Evolutionary conservation across 2,888 invertebrate species (phyloP).

Genomic region (Melipona beecheii): DNA sequence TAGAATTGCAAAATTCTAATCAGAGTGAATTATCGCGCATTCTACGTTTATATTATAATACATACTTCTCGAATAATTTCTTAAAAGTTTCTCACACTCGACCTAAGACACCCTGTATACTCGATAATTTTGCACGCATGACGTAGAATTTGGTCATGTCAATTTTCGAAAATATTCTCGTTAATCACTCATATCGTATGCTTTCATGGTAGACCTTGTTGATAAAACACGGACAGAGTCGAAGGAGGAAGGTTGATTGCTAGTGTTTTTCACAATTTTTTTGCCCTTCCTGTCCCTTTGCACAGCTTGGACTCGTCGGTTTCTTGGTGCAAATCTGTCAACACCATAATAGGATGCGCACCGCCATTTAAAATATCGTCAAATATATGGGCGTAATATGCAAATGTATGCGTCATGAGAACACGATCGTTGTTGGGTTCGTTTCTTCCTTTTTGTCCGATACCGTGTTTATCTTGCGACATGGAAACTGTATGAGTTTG

Average conservation of each 20-base stretch:
- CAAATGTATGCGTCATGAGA: conserved; percentile 43
- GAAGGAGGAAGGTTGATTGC: conserved; percentile 38
- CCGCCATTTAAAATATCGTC: conserved; percentile 54
- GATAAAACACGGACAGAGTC: conserved; percentile 53
- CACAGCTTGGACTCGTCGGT: conserved; percentile 6
- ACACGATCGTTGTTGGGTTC: conserved; percentile 34
- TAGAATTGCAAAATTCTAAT: neutral
- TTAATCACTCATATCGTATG: conserved; percentile 61
- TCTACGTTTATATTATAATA: neutral
- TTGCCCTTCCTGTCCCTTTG: conserved; percentile 9
- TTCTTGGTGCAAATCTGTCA: conserved; percentile 54
- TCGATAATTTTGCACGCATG: conserved; percentile 1
- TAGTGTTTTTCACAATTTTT: conserved; percentile 29
- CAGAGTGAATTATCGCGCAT: neutral
- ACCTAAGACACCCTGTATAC: neutral
- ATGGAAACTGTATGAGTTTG: neutral
- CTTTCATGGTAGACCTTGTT: conserved; percentile 55
- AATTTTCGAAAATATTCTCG: conserved; percentile 58
- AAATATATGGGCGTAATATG: conserved; percentile 64
- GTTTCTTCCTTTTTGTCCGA: conserved; percentile 8
- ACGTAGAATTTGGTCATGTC: conserved; percentile 36
- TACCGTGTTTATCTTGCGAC: conserved; percentile 8
- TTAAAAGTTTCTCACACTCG: neutral
- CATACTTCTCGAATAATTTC: neutral
- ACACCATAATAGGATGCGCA: conserved; percentile 59